Base-by-base conservation (phyloP, 1,140 invertebrate species). In the Neoseiulus cucumeris region DNA sequence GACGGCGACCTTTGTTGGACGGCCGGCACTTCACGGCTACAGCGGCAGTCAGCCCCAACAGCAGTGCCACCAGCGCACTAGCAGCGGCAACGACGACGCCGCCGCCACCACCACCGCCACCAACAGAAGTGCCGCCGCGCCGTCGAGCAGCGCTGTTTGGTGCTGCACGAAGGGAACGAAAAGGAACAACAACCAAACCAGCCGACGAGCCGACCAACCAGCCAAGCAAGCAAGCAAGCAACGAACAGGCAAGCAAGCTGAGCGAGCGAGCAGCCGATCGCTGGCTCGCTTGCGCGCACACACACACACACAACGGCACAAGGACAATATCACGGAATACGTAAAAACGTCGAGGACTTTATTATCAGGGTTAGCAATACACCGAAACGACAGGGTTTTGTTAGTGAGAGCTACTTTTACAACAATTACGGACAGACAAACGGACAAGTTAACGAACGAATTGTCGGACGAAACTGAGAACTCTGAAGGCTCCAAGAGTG, bases 311-410 rank as follows among this genome's bases (percentile, higher is more conserved):
- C 25, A 33, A 33, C 51, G 33, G 51, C 51, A 59, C 51, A 59
- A 59, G 51, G 51, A 59, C 51, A 59, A 59, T 33, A 59, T 29
- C 51, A 33, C 51, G 51, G 51, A 59, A 59, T 59, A 59, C 51
- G 22, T 59, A 59, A 59, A 59, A 59, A 59, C 51, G 51, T 59
- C 51, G 51, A 59, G 51, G 51, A 59, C 51, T 59, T 59, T 59
- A 59, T 59, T 59, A 59, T 59, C 51, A 59, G 14, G 17, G 22
- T 59, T 25, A 59, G 51, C 51, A 25, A 33, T 39, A 39, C 33
- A 39, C 33, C 33, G 33, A 9, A 9, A 39, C 33, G 33, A 39
- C 33, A 39, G 33, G 33, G 33, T 39, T 39, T 9, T 39, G 33
- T 39, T 39, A 39, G 33, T 39, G 33, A 39, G 33, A 39, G 33